A percentile compares a stretch with the other conserved stretches of the same genome.
phyloP scores from a whole-genome alignment of 2,797 vertebrate genomes.

The Oreochromis grahami region DNA sequence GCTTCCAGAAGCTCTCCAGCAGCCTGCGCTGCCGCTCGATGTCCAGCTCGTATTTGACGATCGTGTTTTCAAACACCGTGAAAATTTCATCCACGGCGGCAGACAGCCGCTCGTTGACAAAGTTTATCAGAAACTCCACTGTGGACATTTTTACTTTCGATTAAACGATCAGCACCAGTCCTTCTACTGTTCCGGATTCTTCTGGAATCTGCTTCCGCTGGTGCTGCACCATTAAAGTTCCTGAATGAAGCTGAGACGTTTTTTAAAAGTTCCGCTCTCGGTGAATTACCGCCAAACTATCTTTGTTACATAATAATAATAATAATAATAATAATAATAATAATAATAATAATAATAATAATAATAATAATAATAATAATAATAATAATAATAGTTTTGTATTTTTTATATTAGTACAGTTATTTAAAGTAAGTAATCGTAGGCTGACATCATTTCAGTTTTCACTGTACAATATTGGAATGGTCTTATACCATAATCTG shows the following conservation, averaged over 20 bases:
- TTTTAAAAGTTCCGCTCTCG: neutral
- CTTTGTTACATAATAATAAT: neutral
- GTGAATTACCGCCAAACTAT: neutral
- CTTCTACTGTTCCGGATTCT: neutral
- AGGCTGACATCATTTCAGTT: neutral
- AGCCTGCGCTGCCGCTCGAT: constrained; percentile 12
- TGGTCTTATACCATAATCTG: accelerated
- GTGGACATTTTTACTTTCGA: neutral
- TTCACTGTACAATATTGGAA: neutral
- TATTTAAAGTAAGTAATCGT: accelerated
- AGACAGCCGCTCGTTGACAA: constrained; percentile 23
- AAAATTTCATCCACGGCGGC: constrained; percentile 36
- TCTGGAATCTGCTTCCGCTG: neutral
- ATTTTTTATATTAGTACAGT: accelerated
- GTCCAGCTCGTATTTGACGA: constrained; percentile 10
- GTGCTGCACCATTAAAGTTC: neutral
- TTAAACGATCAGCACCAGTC: neutral
- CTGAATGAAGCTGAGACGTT: neutral
- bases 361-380: too few species aligned
- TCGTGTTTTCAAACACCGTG: neutral
- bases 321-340: too few species aligned
- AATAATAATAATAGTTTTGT: neutral
- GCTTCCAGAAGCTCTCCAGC: constrained; percentile 11
- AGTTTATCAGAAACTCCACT: neutral
- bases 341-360: too few species aligned